A percentile compares a stretch with the other conserved stretches of the same genome.
Evolutionary conservation across 2,797 vertebrate species (phyloP).

Genomic region (Lacerta agilis): DNA sequence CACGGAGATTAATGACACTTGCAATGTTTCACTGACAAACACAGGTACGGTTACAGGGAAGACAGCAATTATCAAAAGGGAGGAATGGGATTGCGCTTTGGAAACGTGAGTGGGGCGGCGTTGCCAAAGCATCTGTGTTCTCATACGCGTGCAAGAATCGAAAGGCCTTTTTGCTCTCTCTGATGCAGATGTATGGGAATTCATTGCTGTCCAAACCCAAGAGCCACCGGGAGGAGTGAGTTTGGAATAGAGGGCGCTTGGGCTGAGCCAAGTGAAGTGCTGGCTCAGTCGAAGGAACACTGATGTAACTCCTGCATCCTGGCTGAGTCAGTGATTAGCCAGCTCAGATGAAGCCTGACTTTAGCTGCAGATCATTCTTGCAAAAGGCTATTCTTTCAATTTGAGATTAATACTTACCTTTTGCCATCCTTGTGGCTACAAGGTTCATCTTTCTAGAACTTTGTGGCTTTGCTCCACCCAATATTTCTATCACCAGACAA

Average conservation of each 20-base stretch:
- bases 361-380: background rate
- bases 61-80: background rate
- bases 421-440: background rate
- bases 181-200: background rate
- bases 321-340: too few species aligned
- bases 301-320: too few species aligned
- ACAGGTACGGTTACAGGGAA: background rate
- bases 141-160: background rate
- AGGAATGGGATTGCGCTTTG: background rate
- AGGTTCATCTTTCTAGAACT: background rate
- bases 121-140: background rate
- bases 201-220: too few species aligned
- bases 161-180: too few species aligned
- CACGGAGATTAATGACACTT: background rate
- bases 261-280: too few species aligned
- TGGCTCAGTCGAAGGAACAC: too few species aligned
- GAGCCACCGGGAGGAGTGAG: too few species aligned
- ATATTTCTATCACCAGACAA: background rate
- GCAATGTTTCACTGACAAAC: conserved; percentile 6
- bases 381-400: background rate
- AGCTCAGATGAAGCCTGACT: background rate
- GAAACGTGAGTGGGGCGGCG: background rate
- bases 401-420: background rate
- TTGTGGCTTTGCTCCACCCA: background rate
- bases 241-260: too few species aligned